These are phyloP conservation scores for Taeniopygia guttata DNA, from an alignment of 2,797 vertebrate species.

Conservation along the genomic window DNA sequence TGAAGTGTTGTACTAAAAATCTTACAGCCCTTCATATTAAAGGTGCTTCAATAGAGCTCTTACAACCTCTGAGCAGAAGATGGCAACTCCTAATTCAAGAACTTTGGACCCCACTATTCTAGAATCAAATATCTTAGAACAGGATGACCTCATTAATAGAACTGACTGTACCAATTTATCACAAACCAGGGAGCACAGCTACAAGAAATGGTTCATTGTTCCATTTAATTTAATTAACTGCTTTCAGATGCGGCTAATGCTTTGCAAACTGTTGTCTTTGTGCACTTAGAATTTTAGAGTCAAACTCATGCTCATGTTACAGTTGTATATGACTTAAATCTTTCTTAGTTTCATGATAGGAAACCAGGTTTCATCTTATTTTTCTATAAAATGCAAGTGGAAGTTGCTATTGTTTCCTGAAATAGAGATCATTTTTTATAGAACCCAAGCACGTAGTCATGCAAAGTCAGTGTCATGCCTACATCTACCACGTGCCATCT, in stretches of 20 bases:
- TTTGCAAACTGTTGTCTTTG: background rate
- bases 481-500: background rate
- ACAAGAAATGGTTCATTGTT: background rate
- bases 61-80: background rate
- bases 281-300: background rate
- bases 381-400: background rate
- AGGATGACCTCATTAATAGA: background rate
- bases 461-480: background rate
- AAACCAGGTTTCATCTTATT: background rate
- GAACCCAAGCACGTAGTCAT: background rate
- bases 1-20: background rate
- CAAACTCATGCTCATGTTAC: background rate
- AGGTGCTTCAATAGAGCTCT: background rate
- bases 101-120: background rate
- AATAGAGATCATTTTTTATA: background rate
- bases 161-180: conserved; percentile 9
- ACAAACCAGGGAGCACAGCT: background rate
- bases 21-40: background rate
- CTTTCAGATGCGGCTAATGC: background rate
- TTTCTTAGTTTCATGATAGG: background rate
- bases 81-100: background rate
- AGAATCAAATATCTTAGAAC: background rate
- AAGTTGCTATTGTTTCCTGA: background rate
- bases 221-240: conserved; percentile 27
- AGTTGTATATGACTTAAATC: background rate